Conservation (phyloP, 2,888 invertebrate genomes). For the Formica aserva region DNA sequence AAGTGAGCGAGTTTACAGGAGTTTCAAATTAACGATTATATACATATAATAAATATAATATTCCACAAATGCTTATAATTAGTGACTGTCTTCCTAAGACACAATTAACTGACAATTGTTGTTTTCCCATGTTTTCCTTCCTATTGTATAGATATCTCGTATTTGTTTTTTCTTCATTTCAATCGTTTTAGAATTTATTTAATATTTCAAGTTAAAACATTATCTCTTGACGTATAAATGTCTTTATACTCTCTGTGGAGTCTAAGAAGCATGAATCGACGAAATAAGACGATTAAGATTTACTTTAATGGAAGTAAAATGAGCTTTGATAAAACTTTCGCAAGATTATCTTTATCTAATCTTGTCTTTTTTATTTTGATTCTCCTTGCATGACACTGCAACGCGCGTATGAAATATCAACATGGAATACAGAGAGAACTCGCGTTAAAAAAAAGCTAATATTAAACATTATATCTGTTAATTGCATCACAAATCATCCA, state of each 20-base stretch:
- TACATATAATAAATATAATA: constrained; percentile 5
- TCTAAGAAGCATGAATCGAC: neutral
- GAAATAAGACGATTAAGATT: constrained; percentile 9
- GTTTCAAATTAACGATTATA: neutral
- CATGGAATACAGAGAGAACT: neutral
- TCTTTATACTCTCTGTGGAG: neutral
- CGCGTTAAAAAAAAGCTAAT: neutral
- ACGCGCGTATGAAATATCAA: neutral
- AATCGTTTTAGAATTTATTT: neutral
- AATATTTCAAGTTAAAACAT: constrained; percentile 1
- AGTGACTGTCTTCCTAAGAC: neutral
- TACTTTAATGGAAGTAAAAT: constrained; percentile 1
- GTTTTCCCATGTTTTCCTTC: neutral
- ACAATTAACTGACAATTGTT: neutral
- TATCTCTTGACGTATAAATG: neutral
- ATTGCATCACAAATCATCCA: constrained; percentile 34
- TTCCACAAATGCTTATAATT: neutral
- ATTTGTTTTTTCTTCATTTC: neutral
- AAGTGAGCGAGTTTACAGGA: neutral
- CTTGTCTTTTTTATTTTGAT: neutral
- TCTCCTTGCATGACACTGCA: neutral
- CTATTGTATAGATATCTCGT: neutral
- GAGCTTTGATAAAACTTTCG: constrained; percentile 21
- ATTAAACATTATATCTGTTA: neutral
- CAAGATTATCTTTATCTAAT: neutral